phyloP scores from a whole-genome alignment of 2,888 invertebrate genomes.

The Andrena praecox region DNA sequence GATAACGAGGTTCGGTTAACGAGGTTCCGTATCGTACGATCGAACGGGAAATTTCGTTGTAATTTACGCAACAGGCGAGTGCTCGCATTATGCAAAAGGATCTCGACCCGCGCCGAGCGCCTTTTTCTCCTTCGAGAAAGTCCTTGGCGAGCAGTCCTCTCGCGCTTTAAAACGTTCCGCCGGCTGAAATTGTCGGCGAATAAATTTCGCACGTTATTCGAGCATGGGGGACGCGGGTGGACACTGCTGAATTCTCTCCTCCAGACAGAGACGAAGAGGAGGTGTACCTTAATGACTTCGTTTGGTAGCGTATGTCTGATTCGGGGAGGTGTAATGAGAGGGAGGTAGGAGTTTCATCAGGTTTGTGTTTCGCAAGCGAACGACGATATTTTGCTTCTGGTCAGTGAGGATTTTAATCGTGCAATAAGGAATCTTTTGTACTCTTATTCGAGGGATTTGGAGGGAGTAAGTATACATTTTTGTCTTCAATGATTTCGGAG shows the following conservation, averaged over 20 bases:
- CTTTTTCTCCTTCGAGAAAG: slow-evolving; percentile 4
- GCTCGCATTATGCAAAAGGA: slow-evolving; percentile 39
- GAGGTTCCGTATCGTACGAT: slow-evolving; percentile 38
- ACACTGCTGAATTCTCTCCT: slow-evolving; percentile 1
- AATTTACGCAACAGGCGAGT: slow-evolving; percentile 28
- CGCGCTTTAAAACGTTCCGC: slow-evolving; percentile 6
- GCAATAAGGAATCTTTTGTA: not conserved
- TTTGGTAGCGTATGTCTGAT: not conserved
- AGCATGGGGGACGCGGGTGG: slow-evolving; percentile 7
- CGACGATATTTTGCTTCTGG: too few species aligned
- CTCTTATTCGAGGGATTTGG: too few species aligned
- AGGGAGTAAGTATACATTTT: too few species aligned
- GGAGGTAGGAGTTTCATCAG: not conserved
- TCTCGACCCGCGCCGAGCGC: slow-evolving; percentile 11
- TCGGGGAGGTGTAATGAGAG: not conserved
- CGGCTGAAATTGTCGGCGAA: not conserved
- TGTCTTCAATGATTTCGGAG: too few species aligned
- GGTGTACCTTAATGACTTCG: not conserved
- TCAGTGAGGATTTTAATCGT: not conserved
- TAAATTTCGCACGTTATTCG: slow-evolving; percentile 28
- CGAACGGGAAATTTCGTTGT: slow-evolving; percentile 36
- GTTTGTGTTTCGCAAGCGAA: not conserved
- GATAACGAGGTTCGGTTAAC: slow-evolving; percentile 43
- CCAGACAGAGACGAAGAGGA: not conserved
- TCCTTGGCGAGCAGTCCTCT: slow-evolving; percentile 13